Evolutionary conservation across 1,140 invertebrate genomes (phyloP).

Genomic region (Solenopsis fugax): DNA sequence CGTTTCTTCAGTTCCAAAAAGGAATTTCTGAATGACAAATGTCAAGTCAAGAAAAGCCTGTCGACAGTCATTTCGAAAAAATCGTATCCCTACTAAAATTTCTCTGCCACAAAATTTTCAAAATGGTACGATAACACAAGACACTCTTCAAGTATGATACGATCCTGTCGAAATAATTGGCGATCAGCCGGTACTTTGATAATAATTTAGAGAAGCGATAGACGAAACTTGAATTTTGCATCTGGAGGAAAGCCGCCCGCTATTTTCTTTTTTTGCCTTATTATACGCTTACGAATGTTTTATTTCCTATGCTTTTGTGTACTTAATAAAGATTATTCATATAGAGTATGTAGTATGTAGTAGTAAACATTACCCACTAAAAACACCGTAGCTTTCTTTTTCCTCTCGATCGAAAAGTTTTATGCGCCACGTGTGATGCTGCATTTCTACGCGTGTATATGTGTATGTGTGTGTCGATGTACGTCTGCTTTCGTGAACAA

Average conservation of each 20-base stretch:
- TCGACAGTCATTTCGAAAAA: not conserved
- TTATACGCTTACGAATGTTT: conserved; percentile 82
- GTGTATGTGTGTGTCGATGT: conserved; percentile 5
- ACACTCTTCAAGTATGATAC: not conserved
- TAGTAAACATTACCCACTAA: conserved; percentile 86
- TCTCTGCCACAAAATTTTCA: not conserved
- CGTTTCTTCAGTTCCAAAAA: not conserved
- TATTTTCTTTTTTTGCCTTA: conserved; percentile 80
- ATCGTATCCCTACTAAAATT: not conserved
- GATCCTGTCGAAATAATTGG: not conserved
- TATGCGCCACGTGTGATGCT: conserved; percentile 51
- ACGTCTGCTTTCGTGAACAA: not conserved
- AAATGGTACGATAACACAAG: not conserved
- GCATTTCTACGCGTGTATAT: conserved; percentile 3
- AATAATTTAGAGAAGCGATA: conserved; percentile 4
- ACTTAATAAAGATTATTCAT: conserved; percentile 86
- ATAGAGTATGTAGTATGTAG: conserved; percentile 84
- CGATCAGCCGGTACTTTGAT: not conserved
- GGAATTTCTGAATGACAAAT: not conserved
- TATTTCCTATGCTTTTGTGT: conserved; percentile 84
- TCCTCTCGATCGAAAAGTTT: conserved; percentile 72
- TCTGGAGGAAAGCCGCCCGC: conserved; percentile 82
- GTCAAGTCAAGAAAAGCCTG: not conserved
- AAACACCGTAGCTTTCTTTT: conserved; percentile 80
- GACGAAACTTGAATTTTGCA: conserved; percentile 67